phyloP scores from a whole-genome alignment of 1,140 invertebrate species.

The Drosophila hydei region DNA sequence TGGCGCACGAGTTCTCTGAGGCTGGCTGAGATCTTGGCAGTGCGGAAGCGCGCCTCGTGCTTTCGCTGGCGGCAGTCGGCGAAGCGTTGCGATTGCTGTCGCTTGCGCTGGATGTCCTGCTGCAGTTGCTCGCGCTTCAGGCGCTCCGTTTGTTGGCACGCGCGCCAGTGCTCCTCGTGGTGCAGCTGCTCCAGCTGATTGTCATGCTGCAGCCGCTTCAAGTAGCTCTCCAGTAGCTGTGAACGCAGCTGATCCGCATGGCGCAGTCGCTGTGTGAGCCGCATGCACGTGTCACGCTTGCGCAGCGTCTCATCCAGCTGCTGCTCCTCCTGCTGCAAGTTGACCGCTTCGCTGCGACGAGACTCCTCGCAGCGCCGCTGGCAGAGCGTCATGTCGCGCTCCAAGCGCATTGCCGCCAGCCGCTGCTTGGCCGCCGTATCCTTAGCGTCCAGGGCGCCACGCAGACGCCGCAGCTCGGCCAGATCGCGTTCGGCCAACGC shows the following conservation, averaged over 20 bases:
- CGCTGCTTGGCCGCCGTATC: conserved; percentile 65
- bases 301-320: conserved; percentile 68
- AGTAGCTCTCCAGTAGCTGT: conserved; percentile 65
- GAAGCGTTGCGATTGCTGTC: conserved; percentile 68
- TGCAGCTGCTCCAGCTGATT: conserved; percentile 78
- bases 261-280: conserved; percentile 64
- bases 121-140: conserved; percentile 65
- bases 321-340: conserved; percentile 72
- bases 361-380: conserved; percentile 69
- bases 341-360: conserved; percentile 70
- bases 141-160: conserved; percentile 63
- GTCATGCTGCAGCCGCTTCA: conserved; percentile 73
- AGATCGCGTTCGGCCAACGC: conserved; percentile 71
- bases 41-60: conserved; percentile 65
- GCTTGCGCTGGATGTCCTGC: conserved; percentile 67
- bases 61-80: conserved; percentile 62
- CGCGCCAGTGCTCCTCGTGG: conserved; percentile 81
- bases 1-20: conserved; percentile 76
- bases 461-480: conserved; percentile 62
- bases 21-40: conserved; percentile 79
- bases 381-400: conserved; percentile 63
- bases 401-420: conserved; percentile 57
- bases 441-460: conserved; percentile 65
- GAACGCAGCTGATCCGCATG: conserved; percentile 70
- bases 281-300: conserved; percentile 71